Evolutionary conservation across 2,888 invertebrate genomes (phyloP), one percentile per base, ranked within the genome.

Genomic region (Andrena hattorfiana): DNA sequence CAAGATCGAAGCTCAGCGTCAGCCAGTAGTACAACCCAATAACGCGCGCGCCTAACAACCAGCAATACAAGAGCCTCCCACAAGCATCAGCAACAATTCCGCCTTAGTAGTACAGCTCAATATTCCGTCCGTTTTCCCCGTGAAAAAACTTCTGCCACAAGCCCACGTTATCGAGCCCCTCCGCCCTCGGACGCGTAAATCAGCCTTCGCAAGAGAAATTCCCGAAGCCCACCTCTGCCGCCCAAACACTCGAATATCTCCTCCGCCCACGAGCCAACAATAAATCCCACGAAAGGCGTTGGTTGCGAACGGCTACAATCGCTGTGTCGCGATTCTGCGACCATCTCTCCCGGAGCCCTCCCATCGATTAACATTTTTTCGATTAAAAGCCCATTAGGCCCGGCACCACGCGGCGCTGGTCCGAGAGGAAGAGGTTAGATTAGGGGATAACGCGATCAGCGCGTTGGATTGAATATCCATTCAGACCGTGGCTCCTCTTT

Each of bases 311-410:
- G 10, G 23, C 16, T 42, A 42, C 16, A 42, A 42, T 42, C 42
- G 42, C 16, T 42, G 13, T 42, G 42, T 13, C 42, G 42, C 42
- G 23, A 16, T 13, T 13, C 23, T 23, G 32, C 30, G 20, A 26
- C 26, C 32, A 56, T 56, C 23, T 30, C 54, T 6, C 64, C 23
- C 56, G 26, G 72, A 62, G 73, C 63, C 71, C 64, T 26, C 54
- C 26, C 51, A 13, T 81, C 85, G 76, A 89, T 87, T 87, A 89
- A 89, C 88, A 91, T 86, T 89, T 88, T 26, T 85, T 87, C 90
- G 86, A 89, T 91, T 89, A 89, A 90, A 89, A 89, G 80, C 82
- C 87, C 85, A 91, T 91, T 87, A 90, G 73, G 67, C 49, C 8
- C 26, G 60, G 35, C 67, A 76, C 86, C 81, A 85, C 86, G 70